Percentiles rank a stretch among this genome's conserved stretches.
Evolutionary conservation across 1,140 invertebrate species (phyloP).

Genomic region (Drosophila mayri): DNA sequence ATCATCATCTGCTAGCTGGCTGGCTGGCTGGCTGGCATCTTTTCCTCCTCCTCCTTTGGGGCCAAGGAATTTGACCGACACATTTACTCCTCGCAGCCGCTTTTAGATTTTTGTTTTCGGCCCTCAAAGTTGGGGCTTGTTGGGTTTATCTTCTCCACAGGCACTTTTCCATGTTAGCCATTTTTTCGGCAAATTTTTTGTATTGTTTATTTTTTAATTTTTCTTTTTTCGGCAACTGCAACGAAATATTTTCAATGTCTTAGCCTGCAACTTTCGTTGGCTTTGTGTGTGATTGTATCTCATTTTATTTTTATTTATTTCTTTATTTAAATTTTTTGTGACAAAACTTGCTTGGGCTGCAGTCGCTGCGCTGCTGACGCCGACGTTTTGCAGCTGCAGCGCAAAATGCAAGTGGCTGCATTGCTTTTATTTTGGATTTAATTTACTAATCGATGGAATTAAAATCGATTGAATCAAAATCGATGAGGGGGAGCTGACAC

Average conservation of each 20-base stretch:
- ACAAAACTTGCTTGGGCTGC: conserved; percentile 66
- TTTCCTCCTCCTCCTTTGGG: conserved; percentile 40
- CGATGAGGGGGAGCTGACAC: background rate
- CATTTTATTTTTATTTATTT: conserved; percentile 35
- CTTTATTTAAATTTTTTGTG: conserved; percentile 39
- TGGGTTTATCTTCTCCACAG: conserved; percentile 41
- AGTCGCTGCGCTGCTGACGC: conserved; percentile 24
- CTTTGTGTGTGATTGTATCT: conserved; percentile 31
- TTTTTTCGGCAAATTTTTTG: conserved; percentile 20
- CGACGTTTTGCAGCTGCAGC: conserved; percentile 25
- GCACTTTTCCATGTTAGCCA: conserved; percentile 53
- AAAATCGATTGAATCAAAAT: conserved; percentile 12
- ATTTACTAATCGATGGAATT: conserved; percentile 10
- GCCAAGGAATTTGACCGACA: conserved; percentile 67
- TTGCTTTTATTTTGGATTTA: conserved; percentile 25
- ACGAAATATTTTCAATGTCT: conserved; percentile 68
- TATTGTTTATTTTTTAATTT: conserved; percentile 15
- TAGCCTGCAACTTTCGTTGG: conserved; percentile 66
- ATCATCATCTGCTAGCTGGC: conserved; percentile 14
- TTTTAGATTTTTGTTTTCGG: conserved; percentile 40
- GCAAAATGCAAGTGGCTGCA: conserved; percentile 36
- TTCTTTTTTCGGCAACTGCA: conserved; percentile 58
- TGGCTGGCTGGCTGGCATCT: background rate
- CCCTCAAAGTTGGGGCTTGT: background rate
- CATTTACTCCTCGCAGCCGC: conserved; percentile 43